Base-by-base conservation (phyloP, 2,888 invertebrate species). In the Bellardia pandia region DNA sequence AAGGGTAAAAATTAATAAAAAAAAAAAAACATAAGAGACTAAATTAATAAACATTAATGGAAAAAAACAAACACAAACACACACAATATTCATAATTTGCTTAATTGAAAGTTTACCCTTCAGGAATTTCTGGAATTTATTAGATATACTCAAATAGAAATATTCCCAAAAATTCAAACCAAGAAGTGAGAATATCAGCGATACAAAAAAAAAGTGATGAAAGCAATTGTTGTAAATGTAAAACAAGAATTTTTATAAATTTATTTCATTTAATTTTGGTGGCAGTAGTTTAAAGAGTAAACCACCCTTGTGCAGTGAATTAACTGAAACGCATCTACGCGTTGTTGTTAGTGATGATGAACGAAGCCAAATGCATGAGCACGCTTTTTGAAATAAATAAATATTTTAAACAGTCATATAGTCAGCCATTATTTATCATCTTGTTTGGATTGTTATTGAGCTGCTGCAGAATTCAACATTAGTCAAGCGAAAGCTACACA, bases 81-180 rank as follows among this genome's bases (percentile, higher is more conserved):
- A 45, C n/a, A 76, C 45, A 76, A 85, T 82, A 80, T 86, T 86
- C 74, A 78, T 87, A 85, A 87, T 87, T 85, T 87, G 85, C 88
- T 85, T 86, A 88, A 85, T 85, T 85, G 76, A 82, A 83, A 84
- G 86, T 88, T 84, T 79, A 88, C 78, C 89, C 88, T 78, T 85
- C 80, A 78, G 88, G 89, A 88, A 88, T 88, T 87, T 85, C 72
- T 88, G 85, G 88, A 88, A 89, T 89, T 86, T 89, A 69, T 81
- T 87, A 83, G 56, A 81, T 30, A 75, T 8, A 64, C 37, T 14
- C n/a, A n/a, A 23, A 75, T 23, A 23, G 8, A 56, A 2, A 51
- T 48, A 53, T 71, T 16, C 5, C 23, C 48, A 11, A 48, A 62
- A 37, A 51, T 13, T 51, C 14, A 7, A 51, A 45, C n/a, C 16